phyloP scores from a whole-genome alignment of 2,888 invertebrate species.

The Xanthia togata region DNA sequence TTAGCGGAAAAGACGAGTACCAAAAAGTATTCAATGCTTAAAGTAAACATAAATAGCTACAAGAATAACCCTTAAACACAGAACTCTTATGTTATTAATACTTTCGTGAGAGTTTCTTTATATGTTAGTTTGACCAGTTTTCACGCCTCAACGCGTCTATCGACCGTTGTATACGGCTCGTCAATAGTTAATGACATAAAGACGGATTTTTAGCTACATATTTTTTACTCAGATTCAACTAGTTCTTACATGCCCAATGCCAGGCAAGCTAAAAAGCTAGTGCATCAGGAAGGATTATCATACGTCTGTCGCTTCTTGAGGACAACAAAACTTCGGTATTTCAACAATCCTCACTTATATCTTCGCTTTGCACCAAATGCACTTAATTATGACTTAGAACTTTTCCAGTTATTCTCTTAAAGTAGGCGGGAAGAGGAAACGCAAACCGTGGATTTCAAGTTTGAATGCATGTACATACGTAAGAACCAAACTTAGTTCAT shows the following conservation, averaged over 20 bases:
- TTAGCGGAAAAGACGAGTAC: neutral
- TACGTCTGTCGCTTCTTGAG: neutral
- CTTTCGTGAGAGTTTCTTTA: constrained; percentile 18
- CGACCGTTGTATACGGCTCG: neutral
- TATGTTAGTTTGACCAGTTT: constrained; percentile 19
- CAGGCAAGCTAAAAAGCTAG: neutral
- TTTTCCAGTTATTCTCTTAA: constrained; percentile 36
- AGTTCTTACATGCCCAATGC: neutral
- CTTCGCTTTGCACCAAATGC: constrained; percentile 9
- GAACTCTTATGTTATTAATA: neutral
- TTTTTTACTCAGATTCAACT: neutral
- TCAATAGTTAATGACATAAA: constrained; percentile 2
- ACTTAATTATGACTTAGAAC: constrained; percentile 47
- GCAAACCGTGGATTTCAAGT: constrained; percentile 29
- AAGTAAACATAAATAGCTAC: constrained; percentile 4
- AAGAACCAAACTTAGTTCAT: constrained; percentile 48
- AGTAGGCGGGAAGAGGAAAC: constrained; percentile 28
- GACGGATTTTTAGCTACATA: neutral
- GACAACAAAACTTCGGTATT: constrained; percentile 3
- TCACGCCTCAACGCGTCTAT: constrained; percentile 9
- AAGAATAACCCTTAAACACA: neutral
- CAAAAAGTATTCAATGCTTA: neutral
- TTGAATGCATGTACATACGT: constrained; percentile 24
- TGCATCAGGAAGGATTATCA: neutral
- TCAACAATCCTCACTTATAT: neutral